These are phyloP conservation scores for Drosophila ambigua DNA, from an alignment of 1,140 invertebrate genomes.

Conservation along the genomic window DNA sequence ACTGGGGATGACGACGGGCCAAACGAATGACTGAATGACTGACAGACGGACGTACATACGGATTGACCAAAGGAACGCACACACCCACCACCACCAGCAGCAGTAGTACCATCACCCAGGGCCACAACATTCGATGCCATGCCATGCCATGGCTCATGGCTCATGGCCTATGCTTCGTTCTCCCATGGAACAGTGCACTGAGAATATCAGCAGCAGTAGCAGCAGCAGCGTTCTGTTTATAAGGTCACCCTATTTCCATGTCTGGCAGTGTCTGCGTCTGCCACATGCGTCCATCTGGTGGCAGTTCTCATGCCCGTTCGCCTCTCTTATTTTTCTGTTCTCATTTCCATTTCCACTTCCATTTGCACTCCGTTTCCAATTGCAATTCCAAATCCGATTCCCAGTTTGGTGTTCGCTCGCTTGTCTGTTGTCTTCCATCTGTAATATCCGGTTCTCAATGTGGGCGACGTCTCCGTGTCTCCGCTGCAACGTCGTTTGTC, in stretches of 20 bases:
- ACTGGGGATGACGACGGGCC: constrained; percentile 21
- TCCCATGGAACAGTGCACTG: constrained; percentile 14
- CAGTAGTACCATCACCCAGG: not conserved
- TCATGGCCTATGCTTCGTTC: no score
- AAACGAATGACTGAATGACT: constrained; percentile 20
- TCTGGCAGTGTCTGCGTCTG: constrained; percentile 22
- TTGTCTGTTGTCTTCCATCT: constrained; percentile 47
- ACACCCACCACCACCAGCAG: constrained; percentile 2
- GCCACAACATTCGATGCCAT: constrained; percentile 1
- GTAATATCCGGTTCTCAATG: constrained; percentile 79
- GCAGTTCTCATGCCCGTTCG: constrained; percentile 33
- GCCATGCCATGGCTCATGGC: no score
- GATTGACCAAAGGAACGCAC: constrained; percentile 35
- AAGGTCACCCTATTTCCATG: constrained; percentile 66
- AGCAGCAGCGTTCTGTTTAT: constrained; percentile 39
- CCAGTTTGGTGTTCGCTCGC: constrained; percentile 44
- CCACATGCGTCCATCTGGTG: constrained; percentile 62
- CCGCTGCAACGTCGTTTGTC: constrained; percentile 6
- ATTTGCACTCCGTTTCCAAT: constrained; percentile 41
- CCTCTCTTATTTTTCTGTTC: not conserved
- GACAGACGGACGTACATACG: constrained; percentile 1
- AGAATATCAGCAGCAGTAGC: constrained; percentile 11
- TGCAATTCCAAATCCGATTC: constrained; percentile 17
- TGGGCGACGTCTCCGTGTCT: constrained; percentile 60
- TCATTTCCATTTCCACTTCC: constrained; percentile 27